Evolutionary conservation across 2,888 invertebrate genomes (phyloP), one percentile per base, ranked within the genome.

Genomic region (Epistrophe eligans): DNA sequence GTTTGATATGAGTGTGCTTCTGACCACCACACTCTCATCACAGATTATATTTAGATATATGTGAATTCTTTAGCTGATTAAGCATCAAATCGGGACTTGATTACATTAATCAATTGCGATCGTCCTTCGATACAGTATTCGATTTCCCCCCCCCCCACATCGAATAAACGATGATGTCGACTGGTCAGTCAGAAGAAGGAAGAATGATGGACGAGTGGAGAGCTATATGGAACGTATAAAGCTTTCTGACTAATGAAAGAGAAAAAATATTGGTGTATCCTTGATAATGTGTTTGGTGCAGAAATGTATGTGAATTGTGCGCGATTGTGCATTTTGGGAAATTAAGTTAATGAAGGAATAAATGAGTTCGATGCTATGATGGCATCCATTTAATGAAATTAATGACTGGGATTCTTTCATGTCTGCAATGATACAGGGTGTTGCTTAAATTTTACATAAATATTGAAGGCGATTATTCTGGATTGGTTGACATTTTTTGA

Each of bases 11-110:
- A 38, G 48, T n/a, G 28, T 24, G 28, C 58, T 38, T 32, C 17
- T 32, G 57, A 15, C 35, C 62, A 48, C 17, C 48, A 48, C 67
- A 43, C 24, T 45, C 17, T 45, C 28, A 35, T n/a, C 48, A 24
- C 55, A 60, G 58, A 60, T 28, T 60, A 11, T 32, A 24, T 24
- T 15, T 72, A n/a, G n/a, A n/a, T n/a, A n/a, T 43, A 72, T 85
- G 79, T 15, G 76, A 77, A 80, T 89, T 89, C 89, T 88, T 88
- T 88, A 89, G 88, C 88, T 89, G 89, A 89, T 89, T 89, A 88
- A 89, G 81, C 88, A 89, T 88, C 89, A 87, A 89, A 89, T 89
- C 89, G 89, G 82, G 79, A 71, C 88, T 85, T 89, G 88, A 89
- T 89, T 89, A 88, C 84, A 88, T 89, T 89, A 89, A 89, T 89